Percentiles rank a stretch among this genome's conserved stretches.
Evolutionary conservation across 1,140 invertebrate species (phyloP).

Genomic region (Phymorhynchus buccinoides): DNA sequence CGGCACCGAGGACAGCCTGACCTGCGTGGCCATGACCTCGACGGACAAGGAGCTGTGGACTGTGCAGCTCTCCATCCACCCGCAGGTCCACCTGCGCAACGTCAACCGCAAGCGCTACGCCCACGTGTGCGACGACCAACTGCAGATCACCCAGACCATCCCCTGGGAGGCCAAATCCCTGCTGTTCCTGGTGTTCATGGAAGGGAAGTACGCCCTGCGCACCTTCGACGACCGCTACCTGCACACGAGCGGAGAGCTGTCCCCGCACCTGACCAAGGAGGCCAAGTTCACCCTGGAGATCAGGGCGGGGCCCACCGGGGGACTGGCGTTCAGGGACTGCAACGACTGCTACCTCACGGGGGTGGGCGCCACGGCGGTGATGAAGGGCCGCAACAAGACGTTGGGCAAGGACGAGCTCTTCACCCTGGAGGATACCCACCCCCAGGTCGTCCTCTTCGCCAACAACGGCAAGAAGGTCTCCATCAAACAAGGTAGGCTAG

Average conservation of each 20-base stretch:
- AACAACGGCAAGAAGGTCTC: conserved; percentile 93
- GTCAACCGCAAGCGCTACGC: conserved; percentile 95
- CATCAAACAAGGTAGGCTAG: conserved; percentile 95
- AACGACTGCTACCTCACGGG: conserved; percentile 92
- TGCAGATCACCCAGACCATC: conserved; percentile 96
- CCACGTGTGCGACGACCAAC: conserved; percentile 89
- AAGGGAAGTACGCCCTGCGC: conserved; percentile 95
- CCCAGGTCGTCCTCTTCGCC: conserved; percentile 93
- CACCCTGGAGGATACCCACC: conserved; percentile 94
- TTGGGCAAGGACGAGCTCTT: conserved; percentile 97
- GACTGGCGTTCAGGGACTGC: conserved; percentile 75
- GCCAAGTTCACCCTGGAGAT: conserved; percentile 96
- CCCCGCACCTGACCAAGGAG: conserved; percentile 83
- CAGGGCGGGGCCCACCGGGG: conserved; percentile 83
- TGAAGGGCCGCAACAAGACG: conserved; percentile 92
- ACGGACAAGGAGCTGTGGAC: conserved; percentile 90
- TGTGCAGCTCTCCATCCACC: conserved; percentile 93
- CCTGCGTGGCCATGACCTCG: conserved; percentile 92
- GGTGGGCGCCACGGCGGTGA: conserved; percentile 93
- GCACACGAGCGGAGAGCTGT: conserved; percentile 83
- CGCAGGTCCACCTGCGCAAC: conserved; percentile 91
- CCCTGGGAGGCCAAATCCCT: conserved; percentile 98
- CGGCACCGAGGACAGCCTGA: conserved; percentile 90
- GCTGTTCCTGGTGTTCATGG: conserved; percentile 93
- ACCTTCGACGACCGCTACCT: conserved; percentile 96